These are phyloP conservation scores for Yponomeuta malinellus DNA, from an alignment of 2,888 invertebrate genomes.

Conservation along the genomic window DNA sequence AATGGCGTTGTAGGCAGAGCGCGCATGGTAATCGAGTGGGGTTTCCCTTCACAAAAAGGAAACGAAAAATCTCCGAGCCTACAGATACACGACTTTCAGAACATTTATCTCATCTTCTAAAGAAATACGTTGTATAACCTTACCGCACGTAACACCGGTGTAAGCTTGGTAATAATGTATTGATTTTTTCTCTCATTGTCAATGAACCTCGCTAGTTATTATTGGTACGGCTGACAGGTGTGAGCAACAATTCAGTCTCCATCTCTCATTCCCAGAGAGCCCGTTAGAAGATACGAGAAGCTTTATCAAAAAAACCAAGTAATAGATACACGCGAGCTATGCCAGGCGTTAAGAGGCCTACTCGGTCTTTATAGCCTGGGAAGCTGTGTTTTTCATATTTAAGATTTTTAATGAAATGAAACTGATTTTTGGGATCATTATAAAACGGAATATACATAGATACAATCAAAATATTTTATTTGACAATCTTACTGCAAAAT, in stretches of 20 bases:
- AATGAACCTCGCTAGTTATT: neutral
- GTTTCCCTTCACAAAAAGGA: neutral
- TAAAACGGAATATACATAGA: too few relatives aligned
- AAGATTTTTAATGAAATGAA: neutral
- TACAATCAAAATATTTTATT: too few relatives aligned
- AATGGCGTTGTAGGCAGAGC: neutral
- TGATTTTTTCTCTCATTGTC: constrained; percentile 1
- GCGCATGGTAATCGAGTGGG: constrained; percentile 1
- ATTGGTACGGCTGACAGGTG: constrained; percentile 1
- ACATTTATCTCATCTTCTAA: neutral
- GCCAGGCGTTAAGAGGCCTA: neutral
- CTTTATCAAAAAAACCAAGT: neutral
- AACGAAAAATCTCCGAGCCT: neutral
- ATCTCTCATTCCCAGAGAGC: neutral
- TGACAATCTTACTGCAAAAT: too few relatives aligned
- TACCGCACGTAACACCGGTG: neutral
- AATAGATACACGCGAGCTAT: neutral
- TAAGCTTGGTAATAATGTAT: neutral
- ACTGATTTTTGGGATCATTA: neutral
- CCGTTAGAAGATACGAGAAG: neutral
- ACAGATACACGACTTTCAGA: neutral
- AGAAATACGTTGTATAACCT: neutral
- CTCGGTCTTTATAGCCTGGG: neutral
- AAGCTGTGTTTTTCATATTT: neutral
- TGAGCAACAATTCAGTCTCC: constrained; percentile 1